phyloP scores from a whole-genome alignment of 1,140 invertebrate species.

The Drosophila auraria region DNA sequence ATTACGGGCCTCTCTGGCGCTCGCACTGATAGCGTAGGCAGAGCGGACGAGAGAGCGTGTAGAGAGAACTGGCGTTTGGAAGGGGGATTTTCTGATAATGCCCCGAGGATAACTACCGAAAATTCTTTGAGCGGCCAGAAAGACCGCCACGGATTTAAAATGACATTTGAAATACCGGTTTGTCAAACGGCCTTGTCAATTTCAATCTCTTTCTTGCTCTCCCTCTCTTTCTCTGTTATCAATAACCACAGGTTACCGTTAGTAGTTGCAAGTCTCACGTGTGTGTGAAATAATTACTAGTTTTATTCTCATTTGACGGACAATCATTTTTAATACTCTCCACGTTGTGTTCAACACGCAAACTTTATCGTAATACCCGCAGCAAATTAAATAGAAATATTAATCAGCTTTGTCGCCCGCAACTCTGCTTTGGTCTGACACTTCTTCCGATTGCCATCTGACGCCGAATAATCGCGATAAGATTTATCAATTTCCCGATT shows the following conservation, averaged over 20 bases:
- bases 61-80: conserved; percentile 9
- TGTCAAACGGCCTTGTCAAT: conserved; percentile 9
- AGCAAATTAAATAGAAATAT: conserved; percentile 33
- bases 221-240: conserved; percentile 14
- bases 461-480: conserved; percentile 25
- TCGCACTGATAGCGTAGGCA: conserved; percentile 35
- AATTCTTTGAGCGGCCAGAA: conserved; percentile 16
- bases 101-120: conserved; percentile 6
- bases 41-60: conserved; percentile 6
- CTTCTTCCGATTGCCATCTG: conserved; percentile 28
- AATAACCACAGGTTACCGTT: conserved; percentile 32
- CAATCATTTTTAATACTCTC: conserved; percentile 33
- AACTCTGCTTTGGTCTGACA: conserved; percentile 37
- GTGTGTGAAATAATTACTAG: conserved; percentile 1
- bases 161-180: conserved; percentile 31
- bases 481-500: conserved; percentile 32
- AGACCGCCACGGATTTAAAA: conserved; percentile 22
- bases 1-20: conserved; percentile 23
- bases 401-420: conserved; percentile 21
- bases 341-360: conserved; percentile 65
- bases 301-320: conserved; percentile 45
- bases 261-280: neutral
- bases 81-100: conserved; percentile 69
- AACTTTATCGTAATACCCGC: conserved; percentile 68
- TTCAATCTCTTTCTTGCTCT: conserved; percentile 2